A percentile compares a stretch with the other conserved stretches of the same genome.
Evolutionary conservation across 2,113 vertebrate species (phyloP).

Genomic region (Eudyptes chrysolophus): DNA sequence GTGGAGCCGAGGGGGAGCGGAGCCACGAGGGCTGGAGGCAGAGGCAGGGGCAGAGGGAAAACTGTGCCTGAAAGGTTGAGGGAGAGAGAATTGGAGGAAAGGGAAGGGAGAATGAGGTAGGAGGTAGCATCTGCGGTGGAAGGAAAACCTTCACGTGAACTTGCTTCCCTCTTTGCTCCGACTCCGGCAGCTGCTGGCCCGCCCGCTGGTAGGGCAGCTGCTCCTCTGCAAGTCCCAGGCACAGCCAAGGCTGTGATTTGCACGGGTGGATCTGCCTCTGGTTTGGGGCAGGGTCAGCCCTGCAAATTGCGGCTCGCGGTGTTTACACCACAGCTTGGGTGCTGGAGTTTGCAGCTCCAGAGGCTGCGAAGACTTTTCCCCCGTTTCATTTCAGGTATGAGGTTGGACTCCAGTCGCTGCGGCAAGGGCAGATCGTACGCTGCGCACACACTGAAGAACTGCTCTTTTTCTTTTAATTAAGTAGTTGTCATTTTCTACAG

Average conservation of each 20-base stretch:
- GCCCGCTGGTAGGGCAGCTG: neutral
- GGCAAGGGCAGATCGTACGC: neutral
- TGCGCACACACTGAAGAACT: neutral
- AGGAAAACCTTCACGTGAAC: neutral
- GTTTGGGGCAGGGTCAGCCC: neutral
- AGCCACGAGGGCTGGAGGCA: neutral
- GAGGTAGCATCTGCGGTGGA: neutral
- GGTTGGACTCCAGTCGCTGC: neutral
- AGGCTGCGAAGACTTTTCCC: accelerated
- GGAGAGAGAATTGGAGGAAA: neutral
- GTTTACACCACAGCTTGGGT: neutral
- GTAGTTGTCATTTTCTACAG: neutral
- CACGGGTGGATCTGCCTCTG: neutral
- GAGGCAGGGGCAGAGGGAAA: neutral
- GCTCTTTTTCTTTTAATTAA: neutral
- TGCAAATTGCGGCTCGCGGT: neutral
- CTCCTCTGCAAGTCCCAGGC: neutral
- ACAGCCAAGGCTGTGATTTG: neutral
- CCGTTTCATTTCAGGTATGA: accelerated
- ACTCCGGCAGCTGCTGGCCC: neutral
- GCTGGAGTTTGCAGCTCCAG: neutral
- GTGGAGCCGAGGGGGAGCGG: neutral
- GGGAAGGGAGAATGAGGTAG: neutral
- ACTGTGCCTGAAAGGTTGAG: neutral
- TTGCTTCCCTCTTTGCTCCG: neutral